Base-by-base conservation (phyloP, 2,113 vertebrate species). In the Prochilodus magdalenae region DNA sequence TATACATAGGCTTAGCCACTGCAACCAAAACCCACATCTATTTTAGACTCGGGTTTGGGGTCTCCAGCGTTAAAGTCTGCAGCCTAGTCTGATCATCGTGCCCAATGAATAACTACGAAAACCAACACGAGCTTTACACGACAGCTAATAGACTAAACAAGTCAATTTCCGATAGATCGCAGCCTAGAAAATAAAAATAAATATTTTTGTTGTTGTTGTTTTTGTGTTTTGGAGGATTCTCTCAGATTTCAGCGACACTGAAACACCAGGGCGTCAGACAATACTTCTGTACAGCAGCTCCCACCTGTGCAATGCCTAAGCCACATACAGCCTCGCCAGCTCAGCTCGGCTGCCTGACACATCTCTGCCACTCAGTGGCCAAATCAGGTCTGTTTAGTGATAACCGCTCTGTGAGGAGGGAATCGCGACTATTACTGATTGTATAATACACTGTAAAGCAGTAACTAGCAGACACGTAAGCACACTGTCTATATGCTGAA, bases 361-460 rank as follows among this genome's bases (percentile, higher is more conserved):
- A 90, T 92, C 92, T 95, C 92, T 92, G 92, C 92, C 93, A 90
- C 93, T 93, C 90, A 84, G 93, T 93, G 92, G 94, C 91, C 93
- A 90, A 92, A 86, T 55, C 86, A 85, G 86, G 81, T 80, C 27
- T 86, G 80, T 86, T 77, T 82, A 75, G 57, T 8, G 47, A 60
- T 67, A 59, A 51, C 29, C 80, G 13, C 59, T 15, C 16, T 67
- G 18, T 22, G 0, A 7, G 2, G 53, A 8, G 22, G n/a, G 3
- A 5, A 0, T 0, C 1, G 2, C 22, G 53, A 57, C 6, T 57
- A 1, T 1, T 1, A 57, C 5, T 13, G 20, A 4, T 7, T 57
- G 2, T 57, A 2, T 57, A 57, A 57, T 18, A 18, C 18, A 14
- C 1, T 16, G 7, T 51, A 3, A 16, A 51, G 49, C 49, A 51